Evolutionary conservation across 2,797 vertebrate genomes (phyloP), one percentile per base, ranked within the genome.

Genomic region (Microctenopoma stevenorrisi): DNA sequence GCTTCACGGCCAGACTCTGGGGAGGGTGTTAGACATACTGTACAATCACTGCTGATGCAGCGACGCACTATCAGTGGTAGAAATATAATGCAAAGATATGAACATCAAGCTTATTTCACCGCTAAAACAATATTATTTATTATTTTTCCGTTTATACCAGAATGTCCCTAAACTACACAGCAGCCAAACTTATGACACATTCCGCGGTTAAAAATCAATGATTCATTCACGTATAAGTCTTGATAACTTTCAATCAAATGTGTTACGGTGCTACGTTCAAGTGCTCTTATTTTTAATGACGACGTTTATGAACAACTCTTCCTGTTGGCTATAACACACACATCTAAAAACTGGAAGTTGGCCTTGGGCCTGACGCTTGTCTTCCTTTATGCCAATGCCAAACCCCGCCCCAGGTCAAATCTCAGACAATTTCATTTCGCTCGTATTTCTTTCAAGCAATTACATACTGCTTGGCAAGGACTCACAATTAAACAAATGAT

Each of bases 401-500:
- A 81, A 66, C 38, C 66, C 49, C 51, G 35, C 63, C 67, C 62
- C 62, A 54, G 70, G 70, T 88, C 80, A 83, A 16, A 79, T 82
- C 83, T 68, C 80, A 77, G 54, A 68, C 80, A 82, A 63, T 83
- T 67, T 81, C 67, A 64, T 81, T 88, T 81, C 81, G 86, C 78
- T 50, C 60, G 49, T 84, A 79, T 74, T 74, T 76, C 75, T 91
- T 93, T 88, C 79, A 89, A 77, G 83, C 86, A 91, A 93, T 93
- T 89, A 91, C 89, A 92, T 90, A 89, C 86, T 76, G 88, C 77
- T 91, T 93, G 90, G 90, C 86, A 84, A 86, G 69, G 69, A 78
- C 83, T 92, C 88, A 84, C 83, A 91, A 93, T 93, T 91, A 94
- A 92, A 91, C 87, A 91, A 92, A 92, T 85, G 68, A 92, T 89